These are phyloP conservation scores for Myopa testacea DNA, from an alignment of 2,888 invertebrate species.

Conservation along the genomic window DNA sequence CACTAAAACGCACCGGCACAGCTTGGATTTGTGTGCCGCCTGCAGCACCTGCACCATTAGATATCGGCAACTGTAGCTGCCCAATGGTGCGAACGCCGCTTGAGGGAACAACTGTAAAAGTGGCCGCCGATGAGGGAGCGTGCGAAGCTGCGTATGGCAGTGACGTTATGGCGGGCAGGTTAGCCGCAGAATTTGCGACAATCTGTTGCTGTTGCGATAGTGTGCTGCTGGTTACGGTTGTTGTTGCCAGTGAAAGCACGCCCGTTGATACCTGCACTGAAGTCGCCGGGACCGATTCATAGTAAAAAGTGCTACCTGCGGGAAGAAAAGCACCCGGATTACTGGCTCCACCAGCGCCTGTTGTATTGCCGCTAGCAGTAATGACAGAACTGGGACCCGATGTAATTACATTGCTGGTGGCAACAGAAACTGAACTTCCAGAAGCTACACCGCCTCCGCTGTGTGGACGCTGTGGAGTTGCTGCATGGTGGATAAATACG, in stretches of 20 bases:
- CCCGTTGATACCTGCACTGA: conserved; percentile 63
- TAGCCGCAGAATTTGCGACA: conserved; percentile 52
- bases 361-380: conserved; percentile 35
- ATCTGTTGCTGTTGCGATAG: conserved; percentile 53
- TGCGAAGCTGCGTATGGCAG: conserved; percentile 59
- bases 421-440: conserved; percentile 43
- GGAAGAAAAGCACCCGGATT: conserved; percentile 57
- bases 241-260: conserved; percentile 65
- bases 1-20: conserved; percentile 59
- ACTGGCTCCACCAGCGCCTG: conserved; percentile 46
- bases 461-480: conserved; percentile 50
- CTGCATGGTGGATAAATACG: conserved; percentile 60
- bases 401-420: conserved; percentile 35
- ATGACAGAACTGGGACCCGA: conserved; percentile 46
- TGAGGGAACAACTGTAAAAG: conserved; percentile 67
- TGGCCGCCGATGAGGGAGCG: conserved; percentile 59
- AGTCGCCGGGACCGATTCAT: conserved; percentile 66
- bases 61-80: conserved; percentile 61
- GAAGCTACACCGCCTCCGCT: conserved; percentile 46
- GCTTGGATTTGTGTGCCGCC: conserved; percentile 57
- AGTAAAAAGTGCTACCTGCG: conserved; percentile 65
- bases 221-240: conserved; percentile 64
- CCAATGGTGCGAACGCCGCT: conserved; percentile 59
- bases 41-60: conserved; percentile 43
- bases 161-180: conserved; percentile 55